A percentile compares a stretch with the other conserved stretches of the same genome.
These are phyloP conservation scores for Ligdia adustata DNA, from an alignment of 2,888 invertebrate genomes.

Conservation along the genomic window DNA sequence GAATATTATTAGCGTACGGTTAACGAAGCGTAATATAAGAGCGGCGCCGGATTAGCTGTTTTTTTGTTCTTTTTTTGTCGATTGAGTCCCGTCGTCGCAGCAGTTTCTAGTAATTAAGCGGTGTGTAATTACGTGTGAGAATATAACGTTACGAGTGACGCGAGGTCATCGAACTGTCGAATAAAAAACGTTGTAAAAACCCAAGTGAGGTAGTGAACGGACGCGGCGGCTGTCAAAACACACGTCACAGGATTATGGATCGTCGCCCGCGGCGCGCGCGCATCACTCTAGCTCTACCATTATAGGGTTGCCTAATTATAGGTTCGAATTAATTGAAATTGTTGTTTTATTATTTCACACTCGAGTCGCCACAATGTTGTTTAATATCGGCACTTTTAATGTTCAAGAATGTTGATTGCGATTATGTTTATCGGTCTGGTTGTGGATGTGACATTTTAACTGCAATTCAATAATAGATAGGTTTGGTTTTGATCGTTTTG, in stretches of 20 bases:
- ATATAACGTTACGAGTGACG: constrained; percentile 60
- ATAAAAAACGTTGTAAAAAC: constrained; percentile 61
- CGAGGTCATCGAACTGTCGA: constrained; percentile 61
- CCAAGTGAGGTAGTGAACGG: constrained; percentile 45
- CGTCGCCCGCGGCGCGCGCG: constrained; percentile 63
- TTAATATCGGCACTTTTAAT: constrained; percentile 15
- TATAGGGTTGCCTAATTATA: constrained; percentile 43
- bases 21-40: constrained; percentile 65
- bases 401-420: constrained; percentile 4
- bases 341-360: constrained; percentile 21
- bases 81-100: constrained; percentile 51
- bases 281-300: constrained; percentile 10
- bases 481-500: constrained; percentile 18
- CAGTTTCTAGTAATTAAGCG: constrained; percentile 76
- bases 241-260: constrained; percentile 79
- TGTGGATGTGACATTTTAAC: constrained; percentile 17
- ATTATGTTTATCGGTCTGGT: constrained; percentile 6
- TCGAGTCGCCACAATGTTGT: constrained; percentile 10
- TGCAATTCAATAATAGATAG: not conserved
- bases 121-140: constrained; percentile 75
- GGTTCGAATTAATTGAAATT: constrained; percentile 16
- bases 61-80: constrained; percentile 46
- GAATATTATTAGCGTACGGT: constrained; percentile 56
- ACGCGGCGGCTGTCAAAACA: constrained; percentile 71
- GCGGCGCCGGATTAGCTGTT: constrained; percentile 65